Conservation (phyloP, 1,140 invertebrate genomes). For the Subanguina moxae region DNA sequence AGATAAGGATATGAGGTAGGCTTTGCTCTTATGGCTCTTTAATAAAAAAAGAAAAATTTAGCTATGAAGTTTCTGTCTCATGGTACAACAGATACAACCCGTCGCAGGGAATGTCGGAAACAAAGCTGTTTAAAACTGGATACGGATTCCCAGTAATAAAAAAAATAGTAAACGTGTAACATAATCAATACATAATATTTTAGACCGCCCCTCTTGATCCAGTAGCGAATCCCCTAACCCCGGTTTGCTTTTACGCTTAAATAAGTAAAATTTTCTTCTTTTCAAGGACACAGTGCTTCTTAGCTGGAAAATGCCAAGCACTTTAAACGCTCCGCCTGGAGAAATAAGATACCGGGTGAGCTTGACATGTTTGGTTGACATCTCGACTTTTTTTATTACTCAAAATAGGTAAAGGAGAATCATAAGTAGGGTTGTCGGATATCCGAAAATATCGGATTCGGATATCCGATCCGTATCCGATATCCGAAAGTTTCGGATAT, state of each 20-base stretch:
- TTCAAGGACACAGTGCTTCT: constrained; percentile 50
- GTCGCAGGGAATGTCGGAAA: constrained; percentile 35
- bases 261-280: background rate
- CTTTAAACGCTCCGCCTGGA: constrained; percentile 49
- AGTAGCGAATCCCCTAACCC: constrained; percentile 43
- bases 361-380: too few species aligned
- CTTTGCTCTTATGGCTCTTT: background rate
- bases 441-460: too few species aligned
- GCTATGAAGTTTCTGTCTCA: constrained; percentile 51
- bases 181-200: constrained; percentile 15
- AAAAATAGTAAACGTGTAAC: too few species aligned
- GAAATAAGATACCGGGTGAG: constrained; percentile 56
- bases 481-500: too few species aligned
- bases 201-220: constrained; percentile 54
- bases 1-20: constrained; percentile 55
- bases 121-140: constrained; percentile 48
- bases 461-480: too few species aligned
- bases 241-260: background rate
- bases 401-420: too few species aligned
- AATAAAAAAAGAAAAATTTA: constrained; percentile 13
- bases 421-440: too few species aligned
- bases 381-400: too few species aligned
- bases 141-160: constrained; percentile 25
- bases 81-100: constrained; percentile 57
- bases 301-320: constrained; percentile 51